Conservation (phyloP, 2,888 invertebrate species). For the Macrophya annulata region DNA sequence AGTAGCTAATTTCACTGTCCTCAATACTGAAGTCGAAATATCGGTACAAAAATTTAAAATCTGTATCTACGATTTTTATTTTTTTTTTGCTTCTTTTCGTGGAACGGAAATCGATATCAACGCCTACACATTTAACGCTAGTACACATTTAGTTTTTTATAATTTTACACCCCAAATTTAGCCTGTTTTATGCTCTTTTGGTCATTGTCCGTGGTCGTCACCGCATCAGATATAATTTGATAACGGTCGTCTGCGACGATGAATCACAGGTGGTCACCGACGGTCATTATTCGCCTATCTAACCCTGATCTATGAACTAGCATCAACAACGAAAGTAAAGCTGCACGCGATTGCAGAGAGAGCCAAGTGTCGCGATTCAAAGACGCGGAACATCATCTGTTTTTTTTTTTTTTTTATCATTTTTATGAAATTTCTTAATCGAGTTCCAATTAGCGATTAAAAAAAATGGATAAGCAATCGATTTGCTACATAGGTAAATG, state of each 20-base stretch:
- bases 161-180: background rate
- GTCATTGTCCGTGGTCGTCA: background rate
- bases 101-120: background rate
- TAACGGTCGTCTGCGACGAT: slow-evolving; percentile 38
- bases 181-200: background rate
- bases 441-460: background rate
- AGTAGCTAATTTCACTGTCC: background rate
- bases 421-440: background rate
- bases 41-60: background rate
- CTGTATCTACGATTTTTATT: background rate
- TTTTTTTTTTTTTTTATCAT: background rate
- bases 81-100: background rate
- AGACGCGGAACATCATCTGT: background rate
- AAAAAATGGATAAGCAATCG: background rate
- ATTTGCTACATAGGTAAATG: background rate
- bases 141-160: background rate
- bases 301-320: slow-evolving; percentile 13
- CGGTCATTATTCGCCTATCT: background rate
- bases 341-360: slow-evolving; percentile 16
- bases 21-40: background rate
- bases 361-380: background rate
- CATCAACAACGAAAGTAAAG: background rate
- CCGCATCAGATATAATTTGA: slow-evolving; percentile 30
- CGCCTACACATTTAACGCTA: background rate
- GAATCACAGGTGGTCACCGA: slow-evolving; percentile 49